Percentiles rank a stretch among this genome's conserved stretches.
Conservation (phyloP, 2,113 vertebrate genomes). For the Bucco capensis region DNA sequence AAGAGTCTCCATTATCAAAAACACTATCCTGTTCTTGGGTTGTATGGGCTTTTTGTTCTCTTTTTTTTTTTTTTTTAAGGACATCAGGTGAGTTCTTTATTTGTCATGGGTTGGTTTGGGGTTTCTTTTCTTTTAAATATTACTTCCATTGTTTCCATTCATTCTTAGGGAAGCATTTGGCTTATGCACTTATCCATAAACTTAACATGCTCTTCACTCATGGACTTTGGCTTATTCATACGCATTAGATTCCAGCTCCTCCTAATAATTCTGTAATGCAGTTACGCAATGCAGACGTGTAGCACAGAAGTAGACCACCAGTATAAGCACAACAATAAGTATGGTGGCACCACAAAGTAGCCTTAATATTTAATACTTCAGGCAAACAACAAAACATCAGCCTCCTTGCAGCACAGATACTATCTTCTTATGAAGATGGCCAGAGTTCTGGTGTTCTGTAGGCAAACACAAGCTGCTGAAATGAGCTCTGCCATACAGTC, state of each 20-base stretch:
- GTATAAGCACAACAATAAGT: background rate
- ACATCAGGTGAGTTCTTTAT: background rate
- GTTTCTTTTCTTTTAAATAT: background rate
- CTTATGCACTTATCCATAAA: background rate
- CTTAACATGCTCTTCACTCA: background rate
- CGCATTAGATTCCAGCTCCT: background rate
- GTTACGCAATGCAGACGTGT: background rate
- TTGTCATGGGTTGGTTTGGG: background rate
- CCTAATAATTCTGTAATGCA: background rate
- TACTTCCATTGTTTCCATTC: background rate
- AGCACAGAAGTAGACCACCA: background rate
- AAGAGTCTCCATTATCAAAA: background rate
- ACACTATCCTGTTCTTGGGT: background rate
- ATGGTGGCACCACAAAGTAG: background rate
- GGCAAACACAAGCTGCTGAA: background rate
- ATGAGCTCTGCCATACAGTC: accelerated
- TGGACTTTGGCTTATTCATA: background rate
- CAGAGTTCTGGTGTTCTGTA: background rate
- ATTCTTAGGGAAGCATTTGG: background rate
- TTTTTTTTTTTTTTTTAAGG: background rate
- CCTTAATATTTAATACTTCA: background rate
- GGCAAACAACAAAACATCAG: background rate
- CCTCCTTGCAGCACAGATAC: background rate
- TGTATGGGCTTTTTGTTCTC: background rate
- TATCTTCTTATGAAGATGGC: background rate